Base-by-base conservation (phyloP, 2,888 invertebrate species). In the Therioaphis trifolii region DNA sequence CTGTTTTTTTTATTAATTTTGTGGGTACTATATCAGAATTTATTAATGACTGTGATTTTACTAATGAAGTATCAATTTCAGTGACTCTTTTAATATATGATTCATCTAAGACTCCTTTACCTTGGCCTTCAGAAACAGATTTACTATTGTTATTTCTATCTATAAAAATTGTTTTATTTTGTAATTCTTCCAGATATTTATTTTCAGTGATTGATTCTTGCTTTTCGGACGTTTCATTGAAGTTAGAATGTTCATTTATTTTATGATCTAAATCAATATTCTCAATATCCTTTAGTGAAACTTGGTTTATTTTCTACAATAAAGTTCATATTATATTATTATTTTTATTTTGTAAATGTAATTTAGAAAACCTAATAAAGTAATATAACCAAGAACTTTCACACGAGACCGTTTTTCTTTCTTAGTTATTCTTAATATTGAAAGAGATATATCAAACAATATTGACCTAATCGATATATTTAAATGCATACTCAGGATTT, bases 301-400 rank as follows among this genome's bases (percentile, higher is more conserved):
- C 7, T 40, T 82, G 40, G 0, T 9, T 66, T 27, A 82, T 35
- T 74, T 82, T 63, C 82, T 82, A 52, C n/a, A 12, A 40, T 61
- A 18, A 72, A 49, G 1, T 68, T 9, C 11, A 63, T 27, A 63
- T 27, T 29, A 29, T 14, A 46, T n/a, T n/a, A n/a, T n/a, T n/a
- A n/a, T n/a, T 35, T 46, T 68, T 9, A 52, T 61, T 40, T 49
- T 21, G 29, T 27, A 11, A 9, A 46, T 61, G 0, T 27, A 7
- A 14, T 35, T 35, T 35, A 5, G 35, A 35, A 35, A 35, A 35
- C 7, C 35, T 35, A 3, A 35, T 35, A 35, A 35, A 35, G 7
- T 35, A 35, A 7, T n/a, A n/a, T n/a, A n/a, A n/a, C n/a, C n/a
- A n/a, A n/a, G n/a, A n/a, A n/a, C n/a, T n/a, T n/a, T n/a, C n/a